A percentile compares a stretch with the other conserved stretches of the same genome.
Conservation (phyloP, 2,888 invertebrate genomes). For the Bhutanitis thaidina region DNA sequence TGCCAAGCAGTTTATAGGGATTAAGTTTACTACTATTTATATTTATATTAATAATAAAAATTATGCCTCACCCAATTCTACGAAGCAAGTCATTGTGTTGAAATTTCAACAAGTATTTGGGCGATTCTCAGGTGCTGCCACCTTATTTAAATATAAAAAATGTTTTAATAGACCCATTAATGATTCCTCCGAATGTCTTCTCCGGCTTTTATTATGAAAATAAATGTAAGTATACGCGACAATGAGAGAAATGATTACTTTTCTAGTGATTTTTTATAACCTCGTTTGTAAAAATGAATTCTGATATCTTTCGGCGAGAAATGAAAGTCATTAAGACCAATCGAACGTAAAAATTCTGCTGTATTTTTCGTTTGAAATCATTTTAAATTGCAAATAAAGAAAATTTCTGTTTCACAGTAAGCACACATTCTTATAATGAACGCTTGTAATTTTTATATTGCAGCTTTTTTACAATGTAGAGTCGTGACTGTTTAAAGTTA, state of each 20-base stretch:
- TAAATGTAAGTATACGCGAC: slow-evolving; percentile 14
- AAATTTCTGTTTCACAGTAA: too few relatives aligned
- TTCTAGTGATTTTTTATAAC: neutral
- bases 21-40: too few relatives aligned
- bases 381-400: too few relatives aligned
- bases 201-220: slow-evolving; percentile 28
- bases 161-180: slow-evolving; percentile 26
- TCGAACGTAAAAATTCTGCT: slow-evolving; percentile 12
- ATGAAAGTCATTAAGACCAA: slow-evolving; percentile 10
- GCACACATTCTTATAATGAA: too few relatives aligned
- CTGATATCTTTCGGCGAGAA: slow-evolving; percentile 7
- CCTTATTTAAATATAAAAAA: slow-evolving; percentile 24
- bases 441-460: too few relatives aligned
- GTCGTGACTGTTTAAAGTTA: too few relatives aligned
- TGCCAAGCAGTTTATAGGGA: too few relatives aligned
- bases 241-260: slow-evolving; percentile 9
- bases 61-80: too few relatives aligned
- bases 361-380: neutral
- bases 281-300: slow-evolving; percentile 15
- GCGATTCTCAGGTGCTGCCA: neutral
- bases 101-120: neutral
- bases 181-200: slow-evolving; percentile 24
- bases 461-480: too few relatives aligned
- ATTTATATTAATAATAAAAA: too few relatives aligned
- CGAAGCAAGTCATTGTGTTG: too few relatives aligned